Percentiles rank a stretch among this genome's conserved stretches.
These are phyloP conservation scores for Timema podura DNA, from an alignment of 2,888 invertebrate genomes.

Conservation along the genomic window DNA sequence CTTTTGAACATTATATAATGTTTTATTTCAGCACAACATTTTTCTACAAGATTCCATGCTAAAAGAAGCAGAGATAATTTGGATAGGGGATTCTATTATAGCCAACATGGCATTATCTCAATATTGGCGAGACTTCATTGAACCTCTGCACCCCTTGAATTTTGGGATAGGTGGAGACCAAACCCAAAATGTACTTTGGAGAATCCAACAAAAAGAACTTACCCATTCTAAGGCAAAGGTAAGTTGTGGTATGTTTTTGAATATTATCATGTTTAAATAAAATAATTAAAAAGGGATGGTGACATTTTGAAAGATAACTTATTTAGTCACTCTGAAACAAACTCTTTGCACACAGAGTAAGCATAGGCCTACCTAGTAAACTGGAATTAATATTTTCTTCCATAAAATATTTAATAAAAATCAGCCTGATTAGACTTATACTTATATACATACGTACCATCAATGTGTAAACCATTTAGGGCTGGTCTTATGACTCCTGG, in stretches of 20 bases:
- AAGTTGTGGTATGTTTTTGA: slow-evolving; percentile 27
- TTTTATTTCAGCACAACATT: slow-evolving; percentile 67
- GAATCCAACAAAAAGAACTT: slow-evolving; percentile 83
- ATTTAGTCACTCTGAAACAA: too few relatives aligned
- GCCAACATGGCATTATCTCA: slow-evolving; percentile 78
- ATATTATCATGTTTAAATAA: not conserved
- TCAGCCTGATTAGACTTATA: too few relatives aligned
- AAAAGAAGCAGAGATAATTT: slow-evolving; percentile 88
- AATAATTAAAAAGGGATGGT: too few relatives aligned
- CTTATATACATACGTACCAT: too few relatives aligned
- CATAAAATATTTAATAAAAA: too few relatives aligned
- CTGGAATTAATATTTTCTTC: too few relatives aligned
- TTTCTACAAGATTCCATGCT: slow-evolving; percentile 81
- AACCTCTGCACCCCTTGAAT: slow-evolving; percentile 86
- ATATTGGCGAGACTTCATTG: slow-evolving; percentile 87
- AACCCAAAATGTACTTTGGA: slow-evolving; percentile 84
- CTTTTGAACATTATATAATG: not conserved
- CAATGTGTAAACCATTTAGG: too few relatives aligned
- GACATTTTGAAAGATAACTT: too few relatives aligned
- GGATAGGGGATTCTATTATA: slow-evolving; percentile 85
- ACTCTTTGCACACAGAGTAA: too few relatives aligned
- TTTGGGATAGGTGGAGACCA: slow-evolving; percentile 86
- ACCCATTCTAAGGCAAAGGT: slow-evolving; percentile 87
- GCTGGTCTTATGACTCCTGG: too few relatives aligned
- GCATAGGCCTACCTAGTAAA: too few relatives aligned